These are phyloP conservation scores for Dasysyrphus tricinctus DNA, from an alignment of 2,888 invertebrate species.

Conservation along the genomic window DNA sequence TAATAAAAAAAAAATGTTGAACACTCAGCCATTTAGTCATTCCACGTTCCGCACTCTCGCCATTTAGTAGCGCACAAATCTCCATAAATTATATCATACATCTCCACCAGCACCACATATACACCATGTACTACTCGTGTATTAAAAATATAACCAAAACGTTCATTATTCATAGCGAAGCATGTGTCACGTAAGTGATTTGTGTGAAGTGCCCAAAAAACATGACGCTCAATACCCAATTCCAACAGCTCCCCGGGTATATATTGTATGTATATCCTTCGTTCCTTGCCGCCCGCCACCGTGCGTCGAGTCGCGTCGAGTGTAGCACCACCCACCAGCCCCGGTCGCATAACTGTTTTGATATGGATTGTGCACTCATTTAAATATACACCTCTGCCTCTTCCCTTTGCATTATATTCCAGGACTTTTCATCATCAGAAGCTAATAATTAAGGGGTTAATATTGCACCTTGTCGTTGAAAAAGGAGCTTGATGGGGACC, in stretches of 20 bases:
- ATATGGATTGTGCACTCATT: conserved; percentile 47
- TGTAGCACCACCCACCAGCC: background rate
- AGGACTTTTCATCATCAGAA: conserved; percentile 66
- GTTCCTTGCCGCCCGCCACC: background rate
- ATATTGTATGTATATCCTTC: background rate
- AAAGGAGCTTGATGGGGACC: background rate
- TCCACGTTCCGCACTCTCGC: conserved; percentile 55
- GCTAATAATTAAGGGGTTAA: conserved; percentile 74
- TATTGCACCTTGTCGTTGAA: conserved; percentile 48
- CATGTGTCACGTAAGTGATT: conserved; percentile 76
- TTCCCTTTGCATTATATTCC: conserved; percentile 9
- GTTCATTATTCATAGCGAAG: conserved; percentile 74
- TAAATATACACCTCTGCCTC: conserved; percentile 31
- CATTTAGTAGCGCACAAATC: conserved; percentile 62
- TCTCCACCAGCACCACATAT: conserved; percentile 51
- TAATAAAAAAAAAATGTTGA: conserved; percentile 16
- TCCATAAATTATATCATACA: conserved; percentile 67
- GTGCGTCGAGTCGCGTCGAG: no score
- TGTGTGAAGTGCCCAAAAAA: conserved; percentile 75
- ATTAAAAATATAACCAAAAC: conserved; percentile 63
- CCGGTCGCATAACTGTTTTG: conserved; percentile 10
- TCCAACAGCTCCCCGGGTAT: background rate
- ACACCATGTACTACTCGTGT: conserved; percentile 65
- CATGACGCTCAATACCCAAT: conserved; percentile 68
- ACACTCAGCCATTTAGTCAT: conserved; percentile 56